Evolutionary conservation across 2,113 vertebrate genomes (phyloP).

Genomic region (Numida meleagris): DNA sequence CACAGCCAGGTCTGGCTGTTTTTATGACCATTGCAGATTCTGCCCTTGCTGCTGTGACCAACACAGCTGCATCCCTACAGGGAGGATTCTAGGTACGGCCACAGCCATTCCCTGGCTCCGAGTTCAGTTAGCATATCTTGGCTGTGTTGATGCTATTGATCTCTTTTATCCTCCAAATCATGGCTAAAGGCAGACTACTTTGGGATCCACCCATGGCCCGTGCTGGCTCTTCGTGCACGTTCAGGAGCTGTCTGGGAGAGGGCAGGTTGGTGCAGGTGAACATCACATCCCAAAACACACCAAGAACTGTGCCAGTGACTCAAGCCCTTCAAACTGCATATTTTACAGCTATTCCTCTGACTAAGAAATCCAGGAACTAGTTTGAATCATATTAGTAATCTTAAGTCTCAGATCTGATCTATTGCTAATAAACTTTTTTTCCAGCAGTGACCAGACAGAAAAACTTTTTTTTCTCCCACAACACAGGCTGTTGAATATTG

Average conservation of each 20-base stretch:
- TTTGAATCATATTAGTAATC: neutral
- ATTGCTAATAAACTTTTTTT: neutral
- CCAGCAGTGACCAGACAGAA: slow-evolving; percentile 24
- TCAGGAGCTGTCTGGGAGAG: slow-evolving; percentile 2
- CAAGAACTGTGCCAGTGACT: neutral
- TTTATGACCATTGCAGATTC: neutral
- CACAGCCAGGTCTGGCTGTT: neutral
- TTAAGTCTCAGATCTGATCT: slow-evolving; percentile 19
- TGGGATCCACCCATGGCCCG: neutral
- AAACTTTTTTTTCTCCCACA: neutral
- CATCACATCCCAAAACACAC: neutral
- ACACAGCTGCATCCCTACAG: neutral
- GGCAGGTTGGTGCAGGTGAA: slow-evolving; percentile 41
- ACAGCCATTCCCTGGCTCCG: neutral
- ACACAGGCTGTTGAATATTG: neutral
- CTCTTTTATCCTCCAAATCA: neutral
- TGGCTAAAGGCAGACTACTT: neutral
- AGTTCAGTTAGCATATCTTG: neutral
- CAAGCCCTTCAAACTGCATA: neutral
- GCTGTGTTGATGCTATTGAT: neutral
- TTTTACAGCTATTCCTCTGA: neutral
- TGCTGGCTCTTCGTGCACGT: neutral
- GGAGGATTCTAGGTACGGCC: neutral
- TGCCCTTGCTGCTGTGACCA: neutral
- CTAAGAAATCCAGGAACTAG: slow-evolving; percentile 44